Evolutionary conservation across 2,113 vertebrate genomes (phyloP), one percentile per base, ranked within the genome.

Genomic region (Vidua macroura): DNA sequence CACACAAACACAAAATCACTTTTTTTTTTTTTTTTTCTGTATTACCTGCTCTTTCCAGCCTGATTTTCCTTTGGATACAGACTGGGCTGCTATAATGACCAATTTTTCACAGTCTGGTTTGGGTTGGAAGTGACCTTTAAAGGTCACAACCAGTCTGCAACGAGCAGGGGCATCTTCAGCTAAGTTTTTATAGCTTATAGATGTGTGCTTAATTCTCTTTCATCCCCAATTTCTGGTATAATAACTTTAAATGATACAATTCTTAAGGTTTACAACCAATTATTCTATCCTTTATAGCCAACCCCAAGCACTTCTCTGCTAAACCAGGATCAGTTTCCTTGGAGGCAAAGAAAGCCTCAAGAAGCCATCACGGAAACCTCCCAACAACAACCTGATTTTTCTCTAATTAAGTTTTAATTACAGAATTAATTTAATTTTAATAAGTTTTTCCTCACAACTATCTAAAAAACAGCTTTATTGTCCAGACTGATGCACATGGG

Each of bases 21-120:
- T 46, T 33, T 35, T 35, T 46, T 33, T 46, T 33, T 46, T 72
- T 56, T n/a, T 24, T 21, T 13, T 13, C n/a, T 33, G 5, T 13
- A 3, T 49, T 35, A 20, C 1, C 12, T n/a, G 10, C 19, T 64
- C 46, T 53, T 83, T 76, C 67, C 62, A 75, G 59, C 19, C 46
- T 25, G 43, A 31, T 63, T 35, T 56, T 51, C 59, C 41, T 68
- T 22, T 55, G 75, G 48, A 67, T 37, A 35, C 1, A 2, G 22
- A 19, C 0, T 21, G 31, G 27, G 46, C 16, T 80, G 78, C 46
- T 69, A 9, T 0, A 22, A 18, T 6, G 4, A 60, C 5, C 24
- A 35, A 39, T 75, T 68, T 68, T 44, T 53, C 15, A 30, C 3
- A 5, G 20, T 1, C 11, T 7, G 24, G 24, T 15, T 37, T 12